A percentile compares a stretch with the other conserved stretches of the same genome.
Conservation (phyloP, 2,797 vertebrate species). For the Adrianichthys oophorus region DNA sequence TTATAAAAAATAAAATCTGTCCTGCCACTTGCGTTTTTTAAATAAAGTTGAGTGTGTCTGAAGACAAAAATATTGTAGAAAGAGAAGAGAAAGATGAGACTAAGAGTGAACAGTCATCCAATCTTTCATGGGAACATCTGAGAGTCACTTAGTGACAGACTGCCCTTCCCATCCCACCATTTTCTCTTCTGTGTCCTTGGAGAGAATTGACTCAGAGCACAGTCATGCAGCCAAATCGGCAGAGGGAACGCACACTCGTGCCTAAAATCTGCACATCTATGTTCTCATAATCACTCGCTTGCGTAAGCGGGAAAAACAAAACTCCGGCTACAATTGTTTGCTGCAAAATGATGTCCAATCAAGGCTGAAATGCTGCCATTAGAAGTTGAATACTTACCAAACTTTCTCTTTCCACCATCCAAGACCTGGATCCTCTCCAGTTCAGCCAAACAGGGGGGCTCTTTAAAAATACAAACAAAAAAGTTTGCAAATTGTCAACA, state of each 20-base stretch:
- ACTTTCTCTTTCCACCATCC: conserved; percentile 89
- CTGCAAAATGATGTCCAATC: conserved; percentile 20
- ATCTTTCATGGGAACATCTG: conserved; percentile 50
- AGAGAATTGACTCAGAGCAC: conserved; percentile 73
- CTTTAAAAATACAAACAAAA: conserved; percentile 64
- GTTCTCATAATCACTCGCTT: conserved; percentile 11
- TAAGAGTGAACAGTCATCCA: conserved; percentile 26
- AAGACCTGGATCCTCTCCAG: conserved; percentile 93
- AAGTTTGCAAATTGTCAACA: not conserved
- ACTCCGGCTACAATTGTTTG: conserved; percentile 40
- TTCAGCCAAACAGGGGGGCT: conserved; percentile 91
- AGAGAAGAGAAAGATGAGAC: conserved; percentile 9
- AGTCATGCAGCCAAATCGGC: conserved; percentile 59
- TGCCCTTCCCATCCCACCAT: conserved; percentile 15
- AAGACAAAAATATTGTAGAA: not conserved
- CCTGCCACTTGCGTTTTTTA: conserved; percentile 1
- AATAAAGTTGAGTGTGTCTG: not conserved
- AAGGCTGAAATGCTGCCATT: conserved; percentile 23
- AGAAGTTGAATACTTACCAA: conserved; percentile 79
- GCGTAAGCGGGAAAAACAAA: conserved; percentile 28
- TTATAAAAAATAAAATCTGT: conserved; percentile 4
- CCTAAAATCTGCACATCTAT: not conserved
- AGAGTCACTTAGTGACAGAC: conserved; percentile 38
- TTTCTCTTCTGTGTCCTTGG: conserved; percentile 67
- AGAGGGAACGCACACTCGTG: conserved; percentile 17